Evolutionary conservation across 1,140 invertebrate genomes (phyloP).

Genomic region (Cydia fagiglandana): DNA sequence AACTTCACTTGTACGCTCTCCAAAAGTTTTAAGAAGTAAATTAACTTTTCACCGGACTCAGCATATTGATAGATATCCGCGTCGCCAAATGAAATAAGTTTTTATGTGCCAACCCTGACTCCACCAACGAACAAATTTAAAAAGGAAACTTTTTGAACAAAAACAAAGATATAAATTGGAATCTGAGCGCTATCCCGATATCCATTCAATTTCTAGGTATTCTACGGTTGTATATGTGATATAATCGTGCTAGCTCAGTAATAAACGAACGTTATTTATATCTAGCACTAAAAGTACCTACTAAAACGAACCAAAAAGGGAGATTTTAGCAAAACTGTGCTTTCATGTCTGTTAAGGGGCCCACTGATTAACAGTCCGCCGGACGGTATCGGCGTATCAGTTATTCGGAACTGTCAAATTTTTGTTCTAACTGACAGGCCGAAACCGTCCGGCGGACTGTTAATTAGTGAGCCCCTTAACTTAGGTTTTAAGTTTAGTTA

Average conservation of each 20-base stretch:
- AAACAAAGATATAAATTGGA: constrained; percentile 13
- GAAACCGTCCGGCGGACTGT: too few species aligned
- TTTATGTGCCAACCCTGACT: constrained; percentile 13
- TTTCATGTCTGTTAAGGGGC: too few species aligned
- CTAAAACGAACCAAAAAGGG: too few species aligned
- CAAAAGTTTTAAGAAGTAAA: neutral
- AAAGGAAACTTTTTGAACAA: constrained; percentile 8
- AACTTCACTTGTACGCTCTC: neutral
- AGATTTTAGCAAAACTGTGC: too few species aligned
- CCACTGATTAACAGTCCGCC: too few species aligned
- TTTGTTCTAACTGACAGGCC: too few species aligned
- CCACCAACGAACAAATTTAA: neutral
- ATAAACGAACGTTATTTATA: neutral
- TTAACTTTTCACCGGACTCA: constrained; percentile 7
- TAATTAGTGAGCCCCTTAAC: too few species aligned
- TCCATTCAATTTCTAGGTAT: neutral
- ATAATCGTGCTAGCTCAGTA: neutral
- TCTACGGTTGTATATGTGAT: neutral
- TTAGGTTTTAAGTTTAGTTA: too few species aligned
- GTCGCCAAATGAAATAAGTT: constrained; percentile 8
- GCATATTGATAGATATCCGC: neutral
- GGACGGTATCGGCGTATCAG: too few species aligned
- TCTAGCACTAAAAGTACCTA: too few species aligned
- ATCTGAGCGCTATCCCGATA: constrained; percentile 6
- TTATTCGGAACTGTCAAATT: too few species aligned